A percentile compares a stretch with the other conserved stretches of the same genome.
Conservation (phyloP, 1,140 invertebrate species). For the Lamellibrachia luymesi region DNA sequence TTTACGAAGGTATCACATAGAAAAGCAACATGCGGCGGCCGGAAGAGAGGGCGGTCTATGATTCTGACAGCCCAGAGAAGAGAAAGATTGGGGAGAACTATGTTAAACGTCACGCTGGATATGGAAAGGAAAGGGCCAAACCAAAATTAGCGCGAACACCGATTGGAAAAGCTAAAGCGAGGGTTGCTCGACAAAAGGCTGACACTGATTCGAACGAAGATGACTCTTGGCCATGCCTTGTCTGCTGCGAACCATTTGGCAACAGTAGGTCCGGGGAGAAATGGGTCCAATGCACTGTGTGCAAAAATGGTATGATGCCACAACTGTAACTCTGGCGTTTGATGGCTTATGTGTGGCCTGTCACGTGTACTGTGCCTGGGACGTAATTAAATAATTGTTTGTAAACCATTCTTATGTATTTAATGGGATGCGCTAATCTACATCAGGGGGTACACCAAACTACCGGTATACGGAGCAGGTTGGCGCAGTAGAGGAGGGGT, state of each 20-base stretch:
- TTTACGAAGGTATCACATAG: neutral
- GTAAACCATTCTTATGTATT: no score
- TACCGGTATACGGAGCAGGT: no score
- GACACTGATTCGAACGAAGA: conserved; percentile 7
- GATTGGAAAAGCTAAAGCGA: conserved; percentile 8
- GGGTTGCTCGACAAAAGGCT: conserved; percentile 5
- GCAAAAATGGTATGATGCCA: neutral
- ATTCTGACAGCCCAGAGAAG: neutral
- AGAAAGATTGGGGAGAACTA: neutral
- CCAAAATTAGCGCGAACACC: neutral
- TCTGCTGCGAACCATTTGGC: neutral
- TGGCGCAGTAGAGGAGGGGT: no score
- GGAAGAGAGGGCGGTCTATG: neutral
- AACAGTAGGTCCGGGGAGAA: conserved; percentile 8
- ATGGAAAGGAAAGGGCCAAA: conserved; percentile 1
- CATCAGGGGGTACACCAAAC: no score
- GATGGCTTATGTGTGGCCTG: no score
- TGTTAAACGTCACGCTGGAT: neutral
- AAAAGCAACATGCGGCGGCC: neutral
- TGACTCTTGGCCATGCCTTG: neutral
- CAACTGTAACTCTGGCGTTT: neutral
- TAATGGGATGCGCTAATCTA: no score
- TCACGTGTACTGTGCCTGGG: neutral
- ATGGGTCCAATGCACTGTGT: neutral
- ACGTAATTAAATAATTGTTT: no score